phyloP scores from a whole-genome alignment of 2,113 vertebrate species.

The Syngnathoides biaculeatus region DNA sequence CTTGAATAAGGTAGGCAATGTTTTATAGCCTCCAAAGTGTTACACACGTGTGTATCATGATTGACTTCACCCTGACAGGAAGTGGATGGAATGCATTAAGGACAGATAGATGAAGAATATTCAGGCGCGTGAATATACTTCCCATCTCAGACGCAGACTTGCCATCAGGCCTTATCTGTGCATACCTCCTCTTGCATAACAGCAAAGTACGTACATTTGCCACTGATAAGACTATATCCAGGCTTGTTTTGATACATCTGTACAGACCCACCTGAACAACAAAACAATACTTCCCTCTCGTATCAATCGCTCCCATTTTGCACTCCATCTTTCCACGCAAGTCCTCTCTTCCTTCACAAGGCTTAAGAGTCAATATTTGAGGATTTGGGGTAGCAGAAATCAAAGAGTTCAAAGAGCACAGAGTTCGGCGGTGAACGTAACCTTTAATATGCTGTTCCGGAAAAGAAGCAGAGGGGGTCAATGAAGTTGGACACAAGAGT shows the following conservation, averaged over 20 bases:
- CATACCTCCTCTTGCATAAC: slow-evolving; percentile 36
- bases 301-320: slow-evolving; percentile 8
- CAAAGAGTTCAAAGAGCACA: slow-evolving; percentile 63
- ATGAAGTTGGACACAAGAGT: slow-evolving; percentile 39
- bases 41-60: slow-evolving; percentile 30
- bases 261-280: slow-evolving; percentile 21
- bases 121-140: slow-evolving; percentile 36
- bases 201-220: slow-evolving; percentile 29
- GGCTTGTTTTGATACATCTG: slow-evolving; percentile 19
- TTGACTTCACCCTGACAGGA: background rate
- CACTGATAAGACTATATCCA: slow-evolving; percentile 28
- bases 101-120: background rate
- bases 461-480: slow-evolving; percentile 53
- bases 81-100: background rate
- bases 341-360: slow-evolving; percentile 36
- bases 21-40: slow-evolving; percentile 46
- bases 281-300: slow-evolving; percentile 15
- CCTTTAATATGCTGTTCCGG: slow-evolving; percentile 57
- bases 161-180: slow-evolving; percentile 43
- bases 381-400: slow-evolving; percentile 60
- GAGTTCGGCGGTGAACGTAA: slow-evolving; percentile 52
- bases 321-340: slow-evolving; percentile 1
- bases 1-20: slow-evolving; percentile 56
- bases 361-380: slow-evolving; percentile 74
- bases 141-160: slow-evolving; percentile 23